Conservation (phyloP, 2,888 invertebrate species). For the Megamerina dolium region DNA sequence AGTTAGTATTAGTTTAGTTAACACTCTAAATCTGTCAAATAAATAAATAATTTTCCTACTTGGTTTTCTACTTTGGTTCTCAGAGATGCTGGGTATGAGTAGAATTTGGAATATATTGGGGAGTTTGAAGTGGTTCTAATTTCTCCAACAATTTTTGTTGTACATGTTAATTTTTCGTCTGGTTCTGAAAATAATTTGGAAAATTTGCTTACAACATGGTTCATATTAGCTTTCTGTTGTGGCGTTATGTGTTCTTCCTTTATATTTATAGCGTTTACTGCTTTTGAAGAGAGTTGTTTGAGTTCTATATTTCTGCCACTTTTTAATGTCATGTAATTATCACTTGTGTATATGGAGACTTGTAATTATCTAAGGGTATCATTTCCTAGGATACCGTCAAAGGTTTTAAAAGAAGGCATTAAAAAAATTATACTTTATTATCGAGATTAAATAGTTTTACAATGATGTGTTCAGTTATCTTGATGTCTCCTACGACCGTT, state of each 20-base stretch:
- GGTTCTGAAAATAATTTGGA: too few relatives aligned
- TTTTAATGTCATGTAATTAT: too few relatives aligned
- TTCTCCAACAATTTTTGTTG: too few relatives aligned
- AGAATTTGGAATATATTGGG: too few relatives aligned
- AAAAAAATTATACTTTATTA: slow-evolving; percentile 4
- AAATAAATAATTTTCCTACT: slow-evolving; percentile 4
- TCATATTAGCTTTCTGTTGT: too few relatives aligned
- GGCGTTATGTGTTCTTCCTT: neutral
- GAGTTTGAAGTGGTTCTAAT: too few relatives aligned
- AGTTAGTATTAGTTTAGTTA: too few relatives aligned
- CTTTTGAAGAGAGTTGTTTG: slow-evolving; percentile 4
- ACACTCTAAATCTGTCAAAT: too few relatives aligned
- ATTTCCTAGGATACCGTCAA: slow-evolving; percentile 5
- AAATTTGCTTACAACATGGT: too few relatives aligned
- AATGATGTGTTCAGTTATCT: slow-evolving; percentile 3
- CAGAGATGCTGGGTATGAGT: slow-evolving; percentile 8
- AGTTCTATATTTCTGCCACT: neutral
- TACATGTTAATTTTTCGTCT: too few relatives aligned
- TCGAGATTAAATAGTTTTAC: slow-evolving; percentile 9
- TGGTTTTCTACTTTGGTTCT: slow-evolving; percentile 11
- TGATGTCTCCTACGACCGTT: slow-evolving; percentile 5
- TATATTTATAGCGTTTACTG: slow-evolving; percentile 6
- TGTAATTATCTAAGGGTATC: slow-evolving; percentile 4
- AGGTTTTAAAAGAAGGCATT: slow-evolving; percentile 6
- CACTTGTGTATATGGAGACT: neutral